These are phyloP conservation scores for Neoitamus cyanurus DNA, from an alignment of 2,888 invertebrate genomes.

Conservation along the genomic window DNA sequence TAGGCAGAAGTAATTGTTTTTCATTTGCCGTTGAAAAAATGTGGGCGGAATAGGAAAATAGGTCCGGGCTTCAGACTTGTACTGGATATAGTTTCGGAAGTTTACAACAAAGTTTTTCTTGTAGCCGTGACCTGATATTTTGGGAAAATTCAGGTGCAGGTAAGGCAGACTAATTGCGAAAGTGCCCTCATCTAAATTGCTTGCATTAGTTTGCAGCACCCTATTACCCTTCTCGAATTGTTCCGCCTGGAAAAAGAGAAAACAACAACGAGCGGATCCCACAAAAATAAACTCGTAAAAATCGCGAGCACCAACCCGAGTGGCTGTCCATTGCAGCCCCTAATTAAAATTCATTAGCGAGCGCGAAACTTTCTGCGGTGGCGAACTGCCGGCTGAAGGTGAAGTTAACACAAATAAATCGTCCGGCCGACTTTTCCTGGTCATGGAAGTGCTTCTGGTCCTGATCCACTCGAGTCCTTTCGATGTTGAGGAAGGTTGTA, in stretches of 20 bases:
- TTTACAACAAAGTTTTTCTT: neutral
- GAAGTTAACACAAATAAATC: neutral
- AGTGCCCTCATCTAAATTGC: neutral
- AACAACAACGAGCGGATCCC: neutral
- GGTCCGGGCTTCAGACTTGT: neutral
- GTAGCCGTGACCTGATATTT: neutral
- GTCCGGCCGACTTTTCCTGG: neutral
- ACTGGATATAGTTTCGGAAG: neutral
- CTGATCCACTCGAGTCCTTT: neutral
- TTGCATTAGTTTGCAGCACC: neutral
- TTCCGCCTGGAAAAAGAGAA: neutral
- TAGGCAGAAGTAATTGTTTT: no score
- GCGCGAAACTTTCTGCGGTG: neutral
- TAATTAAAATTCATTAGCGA: constrained; percentile 1
- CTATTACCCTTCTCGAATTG: neutral
- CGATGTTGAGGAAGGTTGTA: neutral
- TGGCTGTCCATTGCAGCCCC: neutral
- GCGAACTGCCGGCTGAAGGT: neutral
- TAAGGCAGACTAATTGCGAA: neutral
- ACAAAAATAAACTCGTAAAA: neutral
- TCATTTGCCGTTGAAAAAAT: no score
- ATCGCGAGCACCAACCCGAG: neutral
- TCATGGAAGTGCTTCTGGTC: neutral
- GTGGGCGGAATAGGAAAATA: neutral
- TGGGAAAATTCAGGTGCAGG: neutral